Percentiles rank a stretch among this genome's conserved stretches.
phyloP scores from a whole-genome alignment of 1,140 invertebrate genomes.

The Rhynchophorus ferrugineus region DNA sequence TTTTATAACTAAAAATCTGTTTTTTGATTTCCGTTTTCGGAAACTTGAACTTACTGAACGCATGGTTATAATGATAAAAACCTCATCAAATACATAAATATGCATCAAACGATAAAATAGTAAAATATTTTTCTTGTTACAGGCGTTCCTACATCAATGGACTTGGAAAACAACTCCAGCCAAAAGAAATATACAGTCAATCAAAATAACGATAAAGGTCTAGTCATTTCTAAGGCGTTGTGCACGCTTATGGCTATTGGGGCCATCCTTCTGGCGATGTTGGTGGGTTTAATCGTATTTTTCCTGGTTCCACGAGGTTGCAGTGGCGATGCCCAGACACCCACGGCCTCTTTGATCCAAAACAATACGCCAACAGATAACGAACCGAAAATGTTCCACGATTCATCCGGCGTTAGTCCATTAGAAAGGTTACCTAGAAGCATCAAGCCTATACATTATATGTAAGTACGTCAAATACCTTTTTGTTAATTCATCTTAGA shows the following conservation, averaged over 20 bases:
- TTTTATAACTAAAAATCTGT: too few species aligned
- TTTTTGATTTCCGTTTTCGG: too few species aligned
- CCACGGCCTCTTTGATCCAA: slow-evolving; percentile 6
- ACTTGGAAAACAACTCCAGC: slow-evolving; percentile 34
- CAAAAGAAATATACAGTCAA: slow-evolving; percentile 40
- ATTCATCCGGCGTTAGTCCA: too few species aligned
- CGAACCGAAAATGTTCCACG: too few species aligned
- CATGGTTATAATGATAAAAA: too few species aligned
- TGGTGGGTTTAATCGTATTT: slow-evolving; percentile 35
- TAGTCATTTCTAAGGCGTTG: slow-evolving; percentile 33
- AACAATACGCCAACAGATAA: too few species aligned
- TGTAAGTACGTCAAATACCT: slow-evolving; percentile 26
- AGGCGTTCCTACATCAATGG: slow-evolving; percentile 35
- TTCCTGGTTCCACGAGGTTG: slow-evolving; percentile 32
- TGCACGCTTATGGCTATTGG: slow-evolving; percentile 35
- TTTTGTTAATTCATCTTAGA: too few species aligned
- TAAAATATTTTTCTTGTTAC: too few species aligned
- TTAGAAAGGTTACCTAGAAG: slow-evolving; percentile 32
- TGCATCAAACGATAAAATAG: too few species aligned
- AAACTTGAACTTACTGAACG: too few species aligned
- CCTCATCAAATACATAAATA: too few species aligned
- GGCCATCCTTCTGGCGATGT: slow-evolving; percentile 31
- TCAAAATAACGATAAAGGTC: slow-evolving; percentile 16
- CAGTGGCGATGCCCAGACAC: slow-evolving; percentile 8
- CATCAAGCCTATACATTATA: slow-evolving; percentile 35